These are phyloP conservation scores for Latrodectus elegans DNA, from an alignment of 2,888 invertebrate genomes.

Conservation along the genomic window DNA sequence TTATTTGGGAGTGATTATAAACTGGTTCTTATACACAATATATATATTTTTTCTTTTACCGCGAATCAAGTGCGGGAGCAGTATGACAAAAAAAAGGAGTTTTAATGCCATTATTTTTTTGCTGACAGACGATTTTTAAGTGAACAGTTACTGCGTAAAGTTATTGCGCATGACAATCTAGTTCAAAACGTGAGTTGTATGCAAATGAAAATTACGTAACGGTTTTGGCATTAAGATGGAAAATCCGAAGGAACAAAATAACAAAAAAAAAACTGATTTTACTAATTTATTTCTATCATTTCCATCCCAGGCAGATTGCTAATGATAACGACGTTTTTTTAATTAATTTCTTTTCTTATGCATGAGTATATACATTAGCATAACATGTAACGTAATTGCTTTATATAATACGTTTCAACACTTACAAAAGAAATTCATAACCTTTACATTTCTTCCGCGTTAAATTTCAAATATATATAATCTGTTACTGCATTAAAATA, in stretches of 20 bases:
- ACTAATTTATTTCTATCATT: too few relatives aligned
- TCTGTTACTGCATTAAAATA: too few relatives aligned
- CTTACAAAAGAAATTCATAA: too few relatives aligned
- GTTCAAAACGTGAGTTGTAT: not conserved
- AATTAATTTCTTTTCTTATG: too few relatives aligned
- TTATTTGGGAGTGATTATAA: not conserved
- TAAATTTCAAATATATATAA: too few relatives aligned
- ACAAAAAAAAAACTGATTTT: too few relatives aligned
- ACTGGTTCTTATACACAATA: not conserved
- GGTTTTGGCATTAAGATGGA: not conserved
- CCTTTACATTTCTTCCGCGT: too few relatives aligned
- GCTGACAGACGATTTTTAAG: not conserved
- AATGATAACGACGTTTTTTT: too few relatives aligned
- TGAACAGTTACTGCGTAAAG: not conserved
- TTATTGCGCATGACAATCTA: not conserved
- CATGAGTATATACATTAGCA: too few relatives aligned
- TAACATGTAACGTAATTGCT: too few relatives aligned
- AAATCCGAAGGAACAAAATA: not conserved
- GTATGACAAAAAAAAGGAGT: not conserved
- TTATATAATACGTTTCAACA: too few relatives aligned
- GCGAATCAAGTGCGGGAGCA: conserved; percentile 1
- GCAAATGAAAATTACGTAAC: not conserved
- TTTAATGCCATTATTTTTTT: not conserved
- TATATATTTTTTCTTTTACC: not conserved
- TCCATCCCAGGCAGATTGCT: too few relatives aligned